phyloP scores from a whole-genome alignment of 2,113 vertebrate species.

The Sisor rabdophorus region DNA sequence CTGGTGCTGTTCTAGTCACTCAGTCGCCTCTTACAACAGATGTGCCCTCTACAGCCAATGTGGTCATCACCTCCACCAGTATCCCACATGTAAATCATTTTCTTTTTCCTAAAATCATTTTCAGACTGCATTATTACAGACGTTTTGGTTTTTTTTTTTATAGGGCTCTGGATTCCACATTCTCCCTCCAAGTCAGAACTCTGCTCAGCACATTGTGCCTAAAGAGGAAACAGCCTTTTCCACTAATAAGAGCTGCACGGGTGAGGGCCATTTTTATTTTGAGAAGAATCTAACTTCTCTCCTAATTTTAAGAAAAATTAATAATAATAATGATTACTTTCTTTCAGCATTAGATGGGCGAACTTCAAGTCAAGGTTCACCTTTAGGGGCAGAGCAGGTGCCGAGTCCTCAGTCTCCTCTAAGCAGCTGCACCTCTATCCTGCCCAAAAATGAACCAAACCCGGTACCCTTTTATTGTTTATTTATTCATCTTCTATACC shows the following conservation, averaged over 20 bases:
- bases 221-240: conserved; percentile 76
- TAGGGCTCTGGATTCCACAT: conserved; percentile 77
- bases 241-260: conserved; percentile 64
- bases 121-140: neutral
- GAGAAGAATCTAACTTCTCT: neutral
- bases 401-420: conserved; percentile 86
- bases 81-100: conserved; percentile 73
- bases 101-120: neutral
- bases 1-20: conserved; percentile 83
- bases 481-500: too few species aligned
- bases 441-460: conserved; percentile 72
- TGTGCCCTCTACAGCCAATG: conserved; percentile 71
- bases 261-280: conserved; percentile 66
- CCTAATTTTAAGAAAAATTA: neutral
- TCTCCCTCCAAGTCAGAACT: conserved; percentile 61
- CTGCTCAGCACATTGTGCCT: conserved; percentile 66
- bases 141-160: neutral
- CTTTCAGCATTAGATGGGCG: conserved; percentile 69
- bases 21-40: conserved; percentile 81
- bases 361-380: conserved; percentile 80
- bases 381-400: conserved; percentile 79
- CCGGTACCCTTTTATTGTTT: conserved; percentile 52
- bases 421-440: conserved; percentile 74
- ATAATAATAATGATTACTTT: neutral
- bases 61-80: conserved; percentile 80